Evolutionary conservation across 2,113 vertebrate species (phyloP).

Genomic region (Rhabdomys dilectus): DNA sequence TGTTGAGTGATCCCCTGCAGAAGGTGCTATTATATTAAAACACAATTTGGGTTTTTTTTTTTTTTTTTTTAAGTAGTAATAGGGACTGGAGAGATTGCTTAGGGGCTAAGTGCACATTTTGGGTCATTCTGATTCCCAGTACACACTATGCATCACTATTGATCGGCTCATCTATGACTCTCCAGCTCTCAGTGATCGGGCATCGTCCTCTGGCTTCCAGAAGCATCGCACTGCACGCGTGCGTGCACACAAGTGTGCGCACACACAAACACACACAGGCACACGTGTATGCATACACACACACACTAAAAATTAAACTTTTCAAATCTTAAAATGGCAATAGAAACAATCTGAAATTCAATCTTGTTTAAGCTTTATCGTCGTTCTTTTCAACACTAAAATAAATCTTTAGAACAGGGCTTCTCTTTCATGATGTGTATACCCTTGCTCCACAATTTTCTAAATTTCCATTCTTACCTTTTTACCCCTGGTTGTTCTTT

Average conservation of each 20-base stretch:
- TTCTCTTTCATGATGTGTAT: constrained; percentile 19
- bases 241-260: too few relatives aligned
- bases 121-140: neutral
- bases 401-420: neutral
- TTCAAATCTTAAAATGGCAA: neutral
- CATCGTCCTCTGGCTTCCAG: neutral
- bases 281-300: neutral
- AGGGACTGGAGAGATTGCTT: neutral
- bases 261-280: neutral
- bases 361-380: neutral
- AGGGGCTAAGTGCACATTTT: neutral
- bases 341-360: constrained; percentile 32
- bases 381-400: neutral
- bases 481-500: neutral
- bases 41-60: neutral
- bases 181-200: neutral
- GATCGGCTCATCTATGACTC: neutral
- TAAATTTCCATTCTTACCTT: neutral
- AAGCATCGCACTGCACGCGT: neutral
- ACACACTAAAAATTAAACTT: neutral
- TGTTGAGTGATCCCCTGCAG: neutral
- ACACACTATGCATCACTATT: neutral
- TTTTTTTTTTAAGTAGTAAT: neutral
- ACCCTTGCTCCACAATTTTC: neutral
- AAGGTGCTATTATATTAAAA: neutral